Conservation (phyloP, 2,113 vertebrate genomes). For the Ophiodon elongatus region DNA sequence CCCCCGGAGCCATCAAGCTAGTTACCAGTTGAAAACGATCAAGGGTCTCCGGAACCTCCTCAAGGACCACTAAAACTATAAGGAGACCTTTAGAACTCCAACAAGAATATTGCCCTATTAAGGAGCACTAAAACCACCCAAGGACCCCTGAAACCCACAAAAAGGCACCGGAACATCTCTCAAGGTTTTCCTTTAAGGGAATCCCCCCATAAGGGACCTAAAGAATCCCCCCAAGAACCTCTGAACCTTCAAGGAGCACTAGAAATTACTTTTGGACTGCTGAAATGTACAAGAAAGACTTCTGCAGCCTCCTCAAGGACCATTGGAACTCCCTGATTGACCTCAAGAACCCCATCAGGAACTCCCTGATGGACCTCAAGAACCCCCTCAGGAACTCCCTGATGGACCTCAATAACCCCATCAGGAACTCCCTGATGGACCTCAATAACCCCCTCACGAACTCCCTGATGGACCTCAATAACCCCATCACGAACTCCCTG, state of each 20-base stretch:
- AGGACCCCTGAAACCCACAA: neutral
- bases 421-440: too few species aligned
- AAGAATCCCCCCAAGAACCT: neutral
- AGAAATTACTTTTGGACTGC: neutral
- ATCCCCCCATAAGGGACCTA: neutral
- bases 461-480: too few species aligned
- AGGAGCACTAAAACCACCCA: neutral
- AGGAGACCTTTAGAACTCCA: neutral
- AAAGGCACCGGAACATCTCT: neutral
- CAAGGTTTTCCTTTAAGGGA: neutral
- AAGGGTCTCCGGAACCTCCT: neutral
- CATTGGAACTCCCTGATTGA: neutral
- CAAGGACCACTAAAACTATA: neutral
- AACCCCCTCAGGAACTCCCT: too few species aligned
- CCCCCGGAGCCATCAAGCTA: neutral
- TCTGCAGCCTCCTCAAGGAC: neutral
- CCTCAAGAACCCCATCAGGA: too few species aligned
- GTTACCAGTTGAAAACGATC: neutral
- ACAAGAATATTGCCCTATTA: neutral
- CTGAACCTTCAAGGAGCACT: neutral
- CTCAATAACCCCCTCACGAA: too few species aligned
- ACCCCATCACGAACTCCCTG: too few species aligned
- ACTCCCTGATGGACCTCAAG: too few species aligned
- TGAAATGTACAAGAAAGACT: neutral
- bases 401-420: too few species aligned